phyloP scores from a whole-genome alignment of 2,888 invertebrate species.

The Protonemura montana region DNA sequence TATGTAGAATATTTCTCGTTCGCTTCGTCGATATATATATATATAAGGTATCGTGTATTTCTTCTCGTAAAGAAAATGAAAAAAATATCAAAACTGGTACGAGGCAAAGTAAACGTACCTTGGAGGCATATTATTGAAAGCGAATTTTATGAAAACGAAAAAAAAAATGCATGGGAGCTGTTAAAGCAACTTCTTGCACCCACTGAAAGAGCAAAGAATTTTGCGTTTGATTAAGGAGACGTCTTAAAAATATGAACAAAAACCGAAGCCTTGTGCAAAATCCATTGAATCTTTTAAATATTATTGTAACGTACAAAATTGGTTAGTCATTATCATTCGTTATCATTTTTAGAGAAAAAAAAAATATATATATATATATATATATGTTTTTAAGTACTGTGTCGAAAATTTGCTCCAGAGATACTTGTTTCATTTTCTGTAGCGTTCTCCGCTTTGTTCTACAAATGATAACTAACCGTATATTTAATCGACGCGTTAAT shows the following conservation, averaged over 20 bases:
- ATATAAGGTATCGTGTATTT: neutral
- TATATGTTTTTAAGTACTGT: too few species aligned
- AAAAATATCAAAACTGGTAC: neutral
- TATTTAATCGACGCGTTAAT: too few species aligned
- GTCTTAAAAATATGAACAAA: neutral
- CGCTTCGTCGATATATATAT: neutral
- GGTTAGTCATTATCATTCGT: neutral
- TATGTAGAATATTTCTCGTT: neutral
- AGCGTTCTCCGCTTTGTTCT: too few species aligned
- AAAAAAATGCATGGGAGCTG: neutral
- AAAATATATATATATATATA: too few species aligned
- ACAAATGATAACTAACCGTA: too few species aligned
- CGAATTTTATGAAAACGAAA: neutral
- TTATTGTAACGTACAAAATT: too few species aligned
- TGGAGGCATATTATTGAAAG: conserved; percentile 12
- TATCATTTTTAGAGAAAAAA: too few species aligned
- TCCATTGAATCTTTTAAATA: neutral
- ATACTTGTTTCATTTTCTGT: too few species aligned
- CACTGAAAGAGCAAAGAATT: neutral
- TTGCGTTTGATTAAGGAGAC: neutral
- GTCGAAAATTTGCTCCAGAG: too few species aligned
- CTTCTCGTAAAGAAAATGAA: neutral
- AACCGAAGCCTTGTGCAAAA: neutral
- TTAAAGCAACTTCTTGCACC: neutral
- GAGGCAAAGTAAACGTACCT: conserved; percentile 2